Conservation (phyloP, 2,888 invertebrate species). For the Nephrocerus scutellatus region DNA sequence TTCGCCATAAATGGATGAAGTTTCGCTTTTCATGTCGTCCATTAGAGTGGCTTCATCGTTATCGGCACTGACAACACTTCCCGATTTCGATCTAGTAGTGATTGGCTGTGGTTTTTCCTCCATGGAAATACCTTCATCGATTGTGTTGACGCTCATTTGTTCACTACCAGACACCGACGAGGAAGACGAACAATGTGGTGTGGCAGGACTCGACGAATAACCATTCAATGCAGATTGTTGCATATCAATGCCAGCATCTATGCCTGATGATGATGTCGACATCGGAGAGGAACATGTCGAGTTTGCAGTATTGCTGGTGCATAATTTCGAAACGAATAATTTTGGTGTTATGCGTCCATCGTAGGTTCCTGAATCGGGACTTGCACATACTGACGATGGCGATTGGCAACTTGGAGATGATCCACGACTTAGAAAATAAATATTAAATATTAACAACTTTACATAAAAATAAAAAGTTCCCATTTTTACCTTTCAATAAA, state of each 20-base stretch:
- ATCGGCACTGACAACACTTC: too few relatives aligned
- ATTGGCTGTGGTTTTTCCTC: slow-evolving; percentile 28
- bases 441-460: not conserved
- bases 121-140: slow-evolving; percentile 39
- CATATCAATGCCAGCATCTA: slow-evolving; percentile 25
- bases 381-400: slow-evolving; percentile 46
- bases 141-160: slow-evolving; percentile 29
- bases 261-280: slow-evolving; percentile 38
- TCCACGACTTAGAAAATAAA: slow-evolving; percentile 34
- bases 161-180: slow-evolving; percentile 34
- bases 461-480: not conserved
- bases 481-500: slow-evolving; percentile 40
- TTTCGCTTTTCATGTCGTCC: slow-evolving; percentile 43
- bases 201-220: slow-evolving; percentile 21
- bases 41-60: slow-evolving; percentile 40
- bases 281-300: slow-evolving; percentile 44
- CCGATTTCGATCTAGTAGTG: too few relatives aligned
- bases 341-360: slow-evolving; percentile 48
- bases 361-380: slow-evolving; percentile 46
- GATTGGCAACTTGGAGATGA: slow-evolving; percentile 47
- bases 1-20: slow-evolving; percentile 38
- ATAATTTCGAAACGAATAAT: slow-evolving; percentile 44
- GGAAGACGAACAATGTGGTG: slow-evolving; percentile 24
- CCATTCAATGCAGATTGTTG: slow-evolving; percentile 19
- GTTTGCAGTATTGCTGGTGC: slow-evolving; percentile 36